These are phyloP conservation scores for Gryon sp. DNA, from an alignment of 1,140 invertebrate genomes.

Conservation along the genomic window DNA sequence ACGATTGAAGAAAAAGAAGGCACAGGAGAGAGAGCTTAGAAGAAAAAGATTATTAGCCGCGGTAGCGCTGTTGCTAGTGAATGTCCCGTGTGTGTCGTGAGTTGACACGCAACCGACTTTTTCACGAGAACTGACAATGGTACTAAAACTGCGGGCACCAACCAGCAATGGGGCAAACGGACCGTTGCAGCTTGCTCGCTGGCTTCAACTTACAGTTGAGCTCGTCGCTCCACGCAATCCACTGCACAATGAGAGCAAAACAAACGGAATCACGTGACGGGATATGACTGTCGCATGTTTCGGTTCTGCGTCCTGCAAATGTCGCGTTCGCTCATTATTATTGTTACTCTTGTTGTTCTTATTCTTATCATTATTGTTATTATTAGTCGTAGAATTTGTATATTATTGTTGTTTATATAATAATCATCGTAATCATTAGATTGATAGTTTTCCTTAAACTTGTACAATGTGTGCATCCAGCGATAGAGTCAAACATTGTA, in stretches of 20 bases:
- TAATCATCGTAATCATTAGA: too few species aligned
- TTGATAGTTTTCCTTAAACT: too few species aligned
- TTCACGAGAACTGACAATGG: slow-evolving; percentile 68
- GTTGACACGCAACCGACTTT: slow-evolving; percentile 73
- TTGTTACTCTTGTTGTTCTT: slow-evolving; percentile 46
- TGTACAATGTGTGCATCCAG: too few species aligned
- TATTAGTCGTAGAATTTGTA: too few species aligned
- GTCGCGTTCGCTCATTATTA: slow-evolving; percentile 57
- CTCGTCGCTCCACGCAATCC: slow-evolving; percentile 60
- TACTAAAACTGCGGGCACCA: slow-evolving; percentile 70
- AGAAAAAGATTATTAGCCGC: slow-evolving; percentile 71
- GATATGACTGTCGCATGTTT: slow-evolving; percentile 65
- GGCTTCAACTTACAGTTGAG: slow-evolving; percentile 59
- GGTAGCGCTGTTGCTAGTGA: slow-evolving; percentile 57
- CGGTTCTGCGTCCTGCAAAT: slow-evolving; percentile 63
- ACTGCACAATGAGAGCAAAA: slow-evolving; percentile 66
- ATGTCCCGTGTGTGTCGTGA: slow-evolving; percentile 62
- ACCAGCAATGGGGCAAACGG: slow-evolving; percentile 65
- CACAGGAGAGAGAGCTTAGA: slow-evolving; percentile 45
- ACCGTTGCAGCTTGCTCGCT: slow-evolving; percentile 62
- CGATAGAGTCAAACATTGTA: too few species aligned
- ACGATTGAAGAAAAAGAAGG: slow-evolving; percentile 48
- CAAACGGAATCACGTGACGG: slow-evolving; percentile 64
- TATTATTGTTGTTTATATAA: slow-evolving; percentile 46
- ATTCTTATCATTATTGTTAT: slow-evolving; percentile 29